Percentiles rank a stretch among this genome's conserved stretches.
Conservation (phyloP, 2,113 vertebrate genomes). For the Willisornis vidua region DNA sequence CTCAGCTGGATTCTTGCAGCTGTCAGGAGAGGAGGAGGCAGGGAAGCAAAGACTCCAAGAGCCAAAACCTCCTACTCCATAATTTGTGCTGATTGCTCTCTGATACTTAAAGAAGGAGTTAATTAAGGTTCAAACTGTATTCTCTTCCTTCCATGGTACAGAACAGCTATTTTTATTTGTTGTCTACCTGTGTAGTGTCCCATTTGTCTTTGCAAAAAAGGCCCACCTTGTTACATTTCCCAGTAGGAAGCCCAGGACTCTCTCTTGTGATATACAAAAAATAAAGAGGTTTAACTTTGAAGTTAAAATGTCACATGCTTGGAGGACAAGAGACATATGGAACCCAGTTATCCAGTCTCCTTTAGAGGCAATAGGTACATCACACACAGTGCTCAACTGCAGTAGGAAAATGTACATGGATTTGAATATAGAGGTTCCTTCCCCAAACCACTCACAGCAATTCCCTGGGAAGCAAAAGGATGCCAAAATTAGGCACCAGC, state of each 20-base stretch:
- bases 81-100: slow-evolving; percentile 61
- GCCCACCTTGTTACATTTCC: not conserved
- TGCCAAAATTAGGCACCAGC: not conserved
- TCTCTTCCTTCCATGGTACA: not conserved
- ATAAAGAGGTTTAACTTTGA: not conserved
- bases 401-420: not conserved
- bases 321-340: not conserved
- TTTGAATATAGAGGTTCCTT: accelerated
- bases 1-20: slow-evolving; percentile 52
- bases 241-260: not conserved
- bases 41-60: slow-evolving; percentile 7
- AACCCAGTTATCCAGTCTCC: not conserved
- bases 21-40: not conserved
- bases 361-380: not conserved
- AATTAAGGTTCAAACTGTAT: slow-evolving; percentile 34
- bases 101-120: slow-evolving; percentile 58
- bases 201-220: not conserved
- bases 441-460: not conserved
- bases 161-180: slow-evolving; percentile 26
- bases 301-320: not conserved
- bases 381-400: accelerated
- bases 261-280: not conserved
- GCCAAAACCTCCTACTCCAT: not conserved
- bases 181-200: not conserved
- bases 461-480: not conserved